Evolutionary conservation across 2,797 vertebrate genomes (phyloP).

Genomic region (Gadopsis bispinosus): DNA sequence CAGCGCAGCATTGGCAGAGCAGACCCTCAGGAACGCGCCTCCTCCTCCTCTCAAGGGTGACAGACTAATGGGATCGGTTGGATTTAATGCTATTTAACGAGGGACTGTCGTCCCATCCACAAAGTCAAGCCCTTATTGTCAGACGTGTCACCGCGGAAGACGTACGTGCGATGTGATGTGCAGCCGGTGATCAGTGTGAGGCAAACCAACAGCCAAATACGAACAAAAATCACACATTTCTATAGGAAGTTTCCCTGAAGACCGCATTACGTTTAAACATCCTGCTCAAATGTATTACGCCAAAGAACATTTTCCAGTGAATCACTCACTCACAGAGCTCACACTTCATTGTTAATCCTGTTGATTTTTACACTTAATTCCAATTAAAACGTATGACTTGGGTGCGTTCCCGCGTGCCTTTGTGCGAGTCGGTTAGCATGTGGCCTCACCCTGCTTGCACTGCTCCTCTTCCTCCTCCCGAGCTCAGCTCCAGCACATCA

Average conservation of each 20-base stretch:
- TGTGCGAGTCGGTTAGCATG: background rate
- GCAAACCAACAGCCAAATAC: too few species aligned
- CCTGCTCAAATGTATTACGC: background rate
- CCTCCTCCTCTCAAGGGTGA: conserved; percentile 52
- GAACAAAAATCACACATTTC: background rate
- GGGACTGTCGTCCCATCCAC: conserved; percentile 46
- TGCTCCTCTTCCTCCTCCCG: conserved; percentile 12
- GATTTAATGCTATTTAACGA: conserved; percentile 70
- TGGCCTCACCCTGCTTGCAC: background rate
- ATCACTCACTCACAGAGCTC: too few species aligned
- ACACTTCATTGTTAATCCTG: background rate
- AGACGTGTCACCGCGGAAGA: conserved; percentile 54
- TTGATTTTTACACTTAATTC: background rate
- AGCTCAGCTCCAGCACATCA: conserved; percentile 17
- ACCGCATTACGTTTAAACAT: background rate
- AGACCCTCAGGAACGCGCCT: background rate
- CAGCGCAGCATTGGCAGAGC: background rate
- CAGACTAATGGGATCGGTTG: conserved; percentile 78
- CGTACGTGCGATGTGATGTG: conserved; percentile 13
- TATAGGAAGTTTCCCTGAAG: background rate
- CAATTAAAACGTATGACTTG: background rate
- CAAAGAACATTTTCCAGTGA: background rate
- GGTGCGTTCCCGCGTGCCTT: background rate
- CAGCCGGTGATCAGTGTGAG: background rate
- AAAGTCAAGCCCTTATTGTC: conserved; percentile 55